These are phyloP conservation scores for Micoletzkya japonica DNA, from an alignment of 2,888 invertebrate genomes.

Conservation along the genomic window DNA sequence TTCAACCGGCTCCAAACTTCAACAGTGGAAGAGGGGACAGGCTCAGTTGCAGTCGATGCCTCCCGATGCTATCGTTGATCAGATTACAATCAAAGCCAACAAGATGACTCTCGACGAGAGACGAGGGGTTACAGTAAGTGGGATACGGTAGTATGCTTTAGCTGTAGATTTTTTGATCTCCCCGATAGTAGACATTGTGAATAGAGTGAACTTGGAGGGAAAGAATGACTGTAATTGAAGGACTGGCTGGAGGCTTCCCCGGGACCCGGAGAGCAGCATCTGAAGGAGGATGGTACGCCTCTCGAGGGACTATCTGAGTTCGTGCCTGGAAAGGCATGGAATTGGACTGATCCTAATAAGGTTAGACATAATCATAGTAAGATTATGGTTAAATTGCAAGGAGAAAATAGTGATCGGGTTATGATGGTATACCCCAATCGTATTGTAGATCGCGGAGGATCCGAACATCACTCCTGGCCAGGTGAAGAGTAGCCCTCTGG, in stretches of 20 bases:
- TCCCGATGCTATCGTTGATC: conserved; percentile 3
- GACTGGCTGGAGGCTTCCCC: conserved; percentile 21
- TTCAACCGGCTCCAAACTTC: background rate
- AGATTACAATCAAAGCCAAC: background rate
- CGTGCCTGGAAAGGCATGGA: conserved; percentile 54
- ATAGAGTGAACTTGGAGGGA: background rate
- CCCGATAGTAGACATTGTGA: background rate
- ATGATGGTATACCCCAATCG: background rate
- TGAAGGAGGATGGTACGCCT: background rate
- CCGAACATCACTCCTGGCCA: conserved; percentile 26
- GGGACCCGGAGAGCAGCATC: background rate
- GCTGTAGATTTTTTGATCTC: background rate
- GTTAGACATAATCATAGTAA: conserved; percentile 4
- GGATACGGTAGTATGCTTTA: too few relatives aligned
- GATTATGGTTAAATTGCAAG: background rate
- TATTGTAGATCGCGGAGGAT: conserved; percentile 19
- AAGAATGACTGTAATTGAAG: background rate
- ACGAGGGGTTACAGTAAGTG: conserved; percentile 12
- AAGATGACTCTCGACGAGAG: background rate
- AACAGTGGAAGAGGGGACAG: conserved; percentile 15
- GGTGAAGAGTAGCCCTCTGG: conserved; percentile 10
- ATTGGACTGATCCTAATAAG: conserved; percentile 51
- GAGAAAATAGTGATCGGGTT: background rate
- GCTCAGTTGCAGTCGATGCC: too few relatives aligned
- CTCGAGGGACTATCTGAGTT: conserved; percentile 47